Evolutionary conservation across 2,113 vertebrate species (phyloP).

Genomic region (Dasyornis broadbenti): DNA sequence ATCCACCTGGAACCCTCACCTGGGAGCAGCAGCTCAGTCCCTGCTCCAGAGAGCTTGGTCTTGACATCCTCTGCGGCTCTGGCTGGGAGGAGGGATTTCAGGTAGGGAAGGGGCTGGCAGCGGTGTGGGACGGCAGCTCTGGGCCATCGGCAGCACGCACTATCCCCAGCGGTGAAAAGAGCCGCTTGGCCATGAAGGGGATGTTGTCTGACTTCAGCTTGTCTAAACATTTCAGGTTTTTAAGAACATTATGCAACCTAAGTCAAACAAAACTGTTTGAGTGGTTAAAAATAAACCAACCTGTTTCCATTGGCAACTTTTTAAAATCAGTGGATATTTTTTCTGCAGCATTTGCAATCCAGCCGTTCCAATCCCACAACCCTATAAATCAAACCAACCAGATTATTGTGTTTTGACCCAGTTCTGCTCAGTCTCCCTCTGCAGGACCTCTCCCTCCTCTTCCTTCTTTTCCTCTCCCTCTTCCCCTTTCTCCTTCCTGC

Average conservation of each 20-base stretch:
- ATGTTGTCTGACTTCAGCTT: neutral
- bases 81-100: neutral
- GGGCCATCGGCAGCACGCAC: rapidly evolving
- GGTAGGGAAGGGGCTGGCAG: neutral
- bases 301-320: neutral
- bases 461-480: neutral
- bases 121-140: rapidly evolving
- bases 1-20: neutral
- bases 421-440: neutral
- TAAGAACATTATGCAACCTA: neutral
- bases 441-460: neutral
- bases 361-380: neutral
- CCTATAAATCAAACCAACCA: neutral
- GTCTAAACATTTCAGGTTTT: neutral
- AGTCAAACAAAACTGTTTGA: neutral
- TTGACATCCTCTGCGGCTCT: rapidly evolving
- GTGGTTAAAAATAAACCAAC: conserved; percentile 15
- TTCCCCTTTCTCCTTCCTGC: neutral
- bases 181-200: neutral
- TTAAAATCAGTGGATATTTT: neutral
- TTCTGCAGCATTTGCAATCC: conserved; percentile 17
- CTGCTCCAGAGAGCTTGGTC: neutral
- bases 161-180: neutral
- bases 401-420: neutral
- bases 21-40: neutral